phyloP scores from a whole-genome alignment of 2,888 invertebrate species.

The Monoplex corrugatus region DNA sequence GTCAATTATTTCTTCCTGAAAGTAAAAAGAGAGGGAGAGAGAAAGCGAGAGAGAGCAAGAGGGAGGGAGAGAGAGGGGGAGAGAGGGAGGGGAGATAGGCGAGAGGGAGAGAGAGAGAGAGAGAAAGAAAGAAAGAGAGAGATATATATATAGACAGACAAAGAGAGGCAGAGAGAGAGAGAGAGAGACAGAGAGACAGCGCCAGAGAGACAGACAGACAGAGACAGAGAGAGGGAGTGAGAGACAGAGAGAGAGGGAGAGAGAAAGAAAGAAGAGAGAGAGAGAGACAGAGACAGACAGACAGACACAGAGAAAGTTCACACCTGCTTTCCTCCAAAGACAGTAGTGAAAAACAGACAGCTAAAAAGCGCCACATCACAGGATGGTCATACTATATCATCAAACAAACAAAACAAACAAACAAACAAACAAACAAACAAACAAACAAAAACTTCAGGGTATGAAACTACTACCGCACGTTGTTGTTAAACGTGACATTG shows the following conservation, averaged over 20 bases:
- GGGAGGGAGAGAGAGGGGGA: background rate
- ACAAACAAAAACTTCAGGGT: no score
- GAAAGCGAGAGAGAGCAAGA: background rate
- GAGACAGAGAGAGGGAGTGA: background rate
- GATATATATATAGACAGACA: background rate
- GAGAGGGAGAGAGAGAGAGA: background rate
- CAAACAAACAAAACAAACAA: no score
- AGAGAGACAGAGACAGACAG: background rate
- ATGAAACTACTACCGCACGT: no score
- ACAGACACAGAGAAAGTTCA: background rate
- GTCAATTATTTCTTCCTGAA: background rate
- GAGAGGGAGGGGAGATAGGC: background rate
- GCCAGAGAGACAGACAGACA: background rate
- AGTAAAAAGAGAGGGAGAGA: background rate
- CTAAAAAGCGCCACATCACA: no score
- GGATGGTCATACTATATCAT: no score
- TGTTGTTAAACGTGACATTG: no score
- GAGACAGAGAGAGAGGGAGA: background rate
- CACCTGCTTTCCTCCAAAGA: no score
- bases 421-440: no score
- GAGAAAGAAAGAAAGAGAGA: background rate
- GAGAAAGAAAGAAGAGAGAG: background rate
- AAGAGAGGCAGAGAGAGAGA: background rate
- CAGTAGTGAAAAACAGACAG: no score
- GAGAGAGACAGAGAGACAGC: background rate